These are phyloP conservation scores for Macrobrachium nipponense DNA, from an alignment of 1,140 invertebrate species.

Conservation along the genomic window DNA sequence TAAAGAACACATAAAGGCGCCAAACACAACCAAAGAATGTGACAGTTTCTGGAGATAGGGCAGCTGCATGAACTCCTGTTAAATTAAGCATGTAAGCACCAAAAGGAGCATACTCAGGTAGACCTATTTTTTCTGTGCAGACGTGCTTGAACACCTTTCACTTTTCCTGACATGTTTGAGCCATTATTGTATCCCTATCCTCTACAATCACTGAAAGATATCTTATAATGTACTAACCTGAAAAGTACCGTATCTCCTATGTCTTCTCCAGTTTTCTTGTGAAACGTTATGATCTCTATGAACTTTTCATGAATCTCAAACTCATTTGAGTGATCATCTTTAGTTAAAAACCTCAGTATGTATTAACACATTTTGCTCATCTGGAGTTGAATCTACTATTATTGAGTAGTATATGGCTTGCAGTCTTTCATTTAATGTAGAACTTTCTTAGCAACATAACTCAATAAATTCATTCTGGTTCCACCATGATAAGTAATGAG, in stretches of 20 bases:
- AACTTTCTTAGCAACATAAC: background rate
- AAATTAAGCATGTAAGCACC: slow-evolving; percentile 29
- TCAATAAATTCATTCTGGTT: slow-evolving; percentile 29
- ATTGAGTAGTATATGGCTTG: slow-evolving; percentile 11
- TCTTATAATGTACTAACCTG: too few species aligned
- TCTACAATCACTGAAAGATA: slow-evolving; percentile 25
- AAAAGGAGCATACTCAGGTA: slow-evolving; percentile 7
- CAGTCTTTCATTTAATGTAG: background rate
- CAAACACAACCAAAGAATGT: slow-evolving; percentile 16
- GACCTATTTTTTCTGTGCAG: slow-evolving; percentile 10
- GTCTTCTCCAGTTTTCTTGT: background rate
- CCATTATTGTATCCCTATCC: slow-evolving; percentile 17
- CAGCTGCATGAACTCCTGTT: slow-evolving; percentile 20
- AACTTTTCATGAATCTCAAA: slow-evolving; percentile 32
- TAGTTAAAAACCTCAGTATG: slow-evolving; percentile 8
- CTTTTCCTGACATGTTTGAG: slow-evolving; percentile 31
- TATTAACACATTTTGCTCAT: slow-evolving; percentile 31
- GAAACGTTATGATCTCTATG: background rate
- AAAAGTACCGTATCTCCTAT: slow-evolving; percentile 29
- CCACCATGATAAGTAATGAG: slow-evolving; percentile 26
- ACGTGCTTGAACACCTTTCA: slow-evolving; percentile 20
- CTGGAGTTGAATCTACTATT: slow-evolving; percentile 29
- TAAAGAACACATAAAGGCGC: slow-evolving; percentile 31
- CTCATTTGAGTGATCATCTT: slow-evolving; percentile 6
- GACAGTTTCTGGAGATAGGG: background rate